phyloP scores from a whole-genome alignment of 2,888 invertebrate genomes.

The Caenorhabditis sinica region DNA sequence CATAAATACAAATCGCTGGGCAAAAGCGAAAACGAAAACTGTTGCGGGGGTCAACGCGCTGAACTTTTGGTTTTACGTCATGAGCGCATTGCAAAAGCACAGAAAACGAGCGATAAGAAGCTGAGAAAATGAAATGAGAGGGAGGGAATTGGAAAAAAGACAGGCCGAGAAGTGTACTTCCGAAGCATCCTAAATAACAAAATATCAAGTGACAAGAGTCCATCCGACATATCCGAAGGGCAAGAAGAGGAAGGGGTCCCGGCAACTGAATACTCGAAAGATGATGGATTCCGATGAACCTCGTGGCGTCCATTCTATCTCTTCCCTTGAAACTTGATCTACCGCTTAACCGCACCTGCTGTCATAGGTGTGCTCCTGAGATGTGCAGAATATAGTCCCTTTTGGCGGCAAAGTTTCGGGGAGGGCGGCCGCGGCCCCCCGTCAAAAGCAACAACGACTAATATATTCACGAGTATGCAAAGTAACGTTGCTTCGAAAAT shows the following conservation, averaged over 20 bases:
- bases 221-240: conserved; percentile 51
- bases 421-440: conserved; percentile 20
- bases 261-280: conserved; percentile 61
- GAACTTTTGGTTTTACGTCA: conserved; percentile 60
- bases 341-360: conserved; percentile 55
- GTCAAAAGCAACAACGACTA: conserved; percentile 56
- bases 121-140: conserved; percentile 28
- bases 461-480: conserved; percentile 62
- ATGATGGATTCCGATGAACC: conserved; percentile 56
- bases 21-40: conserved; percentile 6
- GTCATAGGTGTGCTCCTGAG: conserved; percentile 24
- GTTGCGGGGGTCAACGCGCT: conserved; percentile 35
- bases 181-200: conserved; percentile 54
- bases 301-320: conserved; percentile 23
- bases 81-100: conserved; percentile 18
- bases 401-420: background rate
- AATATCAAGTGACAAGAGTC: conserved; percentile 64
- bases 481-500: conserved; percentile 62
- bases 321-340: conserved; percentile 52
- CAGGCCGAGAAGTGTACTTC: conserved; percentile 37
- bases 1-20: background rate
- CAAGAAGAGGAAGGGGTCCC: background rate
- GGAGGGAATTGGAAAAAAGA: conserved; percentile 5
- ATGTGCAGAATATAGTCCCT: conserved; percentile 36
- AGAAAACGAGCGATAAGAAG: conserved; percentile 25